phyloP scores from a whole-genome alignment of 2,888 invertebrate species.

The Oasisia sp. region DNA sequence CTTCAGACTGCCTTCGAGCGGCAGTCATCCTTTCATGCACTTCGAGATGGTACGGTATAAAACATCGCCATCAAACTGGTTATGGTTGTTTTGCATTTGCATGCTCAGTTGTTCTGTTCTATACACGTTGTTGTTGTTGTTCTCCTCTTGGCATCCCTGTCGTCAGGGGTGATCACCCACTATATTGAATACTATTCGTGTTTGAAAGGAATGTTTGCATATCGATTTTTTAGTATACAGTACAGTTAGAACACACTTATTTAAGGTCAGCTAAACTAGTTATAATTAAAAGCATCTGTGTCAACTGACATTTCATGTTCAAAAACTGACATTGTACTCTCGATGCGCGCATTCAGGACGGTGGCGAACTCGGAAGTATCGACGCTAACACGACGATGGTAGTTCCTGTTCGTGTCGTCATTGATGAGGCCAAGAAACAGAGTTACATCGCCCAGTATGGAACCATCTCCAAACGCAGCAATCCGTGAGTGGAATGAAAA shows the following conservation, averaged over 20 bases:
- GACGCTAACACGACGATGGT: background rate
- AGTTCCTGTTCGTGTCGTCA: constrained; percentile 19
- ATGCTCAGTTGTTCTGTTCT: no score
- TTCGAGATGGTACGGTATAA: constrained; percentile 42
- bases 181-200: no score
- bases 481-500: background rate
- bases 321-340: no score
- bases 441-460: background rate
- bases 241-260: no score
- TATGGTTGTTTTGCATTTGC: background rate
- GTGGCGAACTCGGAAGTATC: background rate
- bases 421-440: constrained; percentile 17
- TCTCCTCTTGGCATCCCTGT: no score
- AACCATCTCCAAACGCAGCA: constrained; percentile 7
- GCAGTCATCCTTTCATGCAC: constrained; percentile 42
- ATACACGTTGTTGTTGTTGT: no score
- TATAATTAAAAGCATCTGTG: no score
- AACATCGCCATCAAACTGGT: background rate
- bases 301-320: no score
- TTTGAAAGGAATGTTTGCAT: no score
- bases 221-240: no score
- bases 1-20: constrained; percentile 40
- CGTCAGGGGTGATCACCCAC: no score
- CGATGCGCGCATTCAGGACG: background rate
- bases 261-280: no score